phyloP scores from a whole-genome alignment of 2,888 invertebrate species.

The Oscheius onirici region DNA sequence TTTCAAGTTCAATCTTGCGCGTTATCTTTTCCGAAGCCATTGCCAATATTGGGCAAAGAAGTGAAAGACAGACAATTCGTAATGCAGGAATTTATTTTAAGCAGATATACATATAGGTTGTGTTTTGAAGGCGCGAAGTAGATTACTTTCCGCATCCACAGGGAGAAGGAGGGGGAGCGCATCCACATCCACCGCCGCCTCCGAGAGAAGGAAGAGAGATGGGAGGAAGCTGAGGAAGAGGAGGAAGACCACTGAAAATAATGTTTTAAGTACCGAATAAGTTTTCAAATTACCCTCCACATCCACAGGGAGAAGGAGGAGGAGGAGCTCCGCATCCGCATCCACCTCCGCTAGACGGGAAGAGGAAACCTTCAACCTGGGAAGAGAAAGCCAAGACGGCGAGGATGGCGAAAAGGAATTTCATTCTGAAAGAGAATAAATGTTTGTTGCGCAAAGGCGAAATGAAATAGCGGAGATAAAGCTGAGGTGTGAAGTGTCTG shows the following conservation, averaged over 20 bases:
- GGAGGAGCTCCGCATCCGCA: conserved; percentile 42
- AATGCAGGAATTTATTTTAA: too few species aligned
- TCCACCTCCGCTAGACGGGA: conserved; percentile 24
- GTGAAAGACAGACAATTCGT: too few species aligned
- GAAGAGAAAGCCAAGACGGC: conserved; percentile 16
- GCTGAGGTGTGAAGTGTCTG: conserved; percentile 3
- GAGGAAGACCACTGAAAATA: conserved; percentile 10
- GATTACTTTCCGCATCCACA: too few species aligned
- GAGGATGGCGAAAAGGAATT: conserved; percentile 1
- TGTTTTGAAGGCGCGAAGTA: too few species aligned
- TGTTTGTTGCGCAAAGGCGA: not conserved
- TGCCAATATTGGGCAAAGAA: too few species aligned
- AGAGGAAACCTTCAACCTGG: conserved; percentile 18
- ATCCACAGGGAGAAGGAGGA: conserved; percentile 44
- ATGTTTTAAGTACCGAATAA: too few species aligned
- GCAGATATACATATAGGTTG: too few species aligned
- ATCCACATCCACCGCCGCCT: conserved; percentile 22
- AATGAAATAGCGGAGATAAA: not conserved
- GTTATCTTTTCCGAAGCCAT: too few species aligned
- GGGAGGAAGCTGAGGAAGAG: conserved; percentile 14
- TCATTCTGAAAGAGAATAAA: conserved; percentile 13
- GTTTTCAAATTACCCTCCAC: conserved; percentile 21
- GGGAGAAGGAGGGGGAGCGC: too few species aligned
- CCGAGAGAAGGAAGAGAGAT: conserved; percentile 29
- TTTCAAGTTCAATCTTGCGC: too few species aligned